Base-by-base conservation (phyloP, 1,140 invertebrate genomes). In the Heliconius hewitsoni region DNA sequence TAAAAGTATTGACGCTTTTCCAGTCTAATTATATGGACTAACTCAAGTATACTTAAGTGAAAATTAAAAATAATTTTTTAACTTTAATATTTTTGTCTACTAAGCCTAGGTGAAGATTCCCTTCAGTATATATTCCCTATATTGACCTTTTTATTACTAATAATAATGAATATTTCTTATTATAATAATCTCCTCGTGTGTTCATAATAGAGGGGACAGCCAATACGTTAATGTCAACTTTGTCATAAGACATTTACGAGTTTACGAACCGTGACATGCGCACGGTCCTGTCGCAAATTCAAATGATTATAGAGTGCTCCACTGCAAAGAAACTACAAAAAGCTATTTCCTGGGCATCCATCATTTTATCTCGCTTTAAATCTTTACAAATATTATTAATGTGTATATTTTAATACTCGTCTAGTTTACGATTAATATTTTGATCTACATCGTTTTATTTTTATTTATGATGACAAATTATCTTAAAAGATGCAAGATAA, bases 201-300 rank as follows among this genome's bases (percentile, higher is more conserved):
- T 77, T 71, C 70, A 71, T 72, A 77, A 23, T 70, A 37, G n/a
- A 77, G 39, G 46, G 52, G 71, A 80, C 74, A 66, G 79, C 75
- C 76, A 78, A 81, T 80, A 73, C 71, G 78, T 77, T 76, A 71
- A 74, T 76, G 83, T 84, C 81, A 84, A 78, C 75, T 74, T 81
- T 74, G 77, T 79, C 73, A 73, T 76, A 77, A 83, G 82, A 80
- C 80, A 78, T 83, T 86, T 84, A 72, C 83, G 75, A 77, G 73
- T 77, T 76, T 82, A 84, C 82, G 80, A 82, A 75, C 81, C 78
- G 81, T 85, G 86, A 83, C 81, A 80, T 77, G 80, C 72, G 80
- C 81, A 80, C 74, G 77, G 76, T 78, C 70, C 57, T 75, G 76
- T 75, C 73, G 76, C 77, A 76, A 79, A 75, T 77, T 77, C 74